phyloP scores from a whole-genome alignment of 2,797 vertebrate genomes.

The Poecilia wingei region DNA sequence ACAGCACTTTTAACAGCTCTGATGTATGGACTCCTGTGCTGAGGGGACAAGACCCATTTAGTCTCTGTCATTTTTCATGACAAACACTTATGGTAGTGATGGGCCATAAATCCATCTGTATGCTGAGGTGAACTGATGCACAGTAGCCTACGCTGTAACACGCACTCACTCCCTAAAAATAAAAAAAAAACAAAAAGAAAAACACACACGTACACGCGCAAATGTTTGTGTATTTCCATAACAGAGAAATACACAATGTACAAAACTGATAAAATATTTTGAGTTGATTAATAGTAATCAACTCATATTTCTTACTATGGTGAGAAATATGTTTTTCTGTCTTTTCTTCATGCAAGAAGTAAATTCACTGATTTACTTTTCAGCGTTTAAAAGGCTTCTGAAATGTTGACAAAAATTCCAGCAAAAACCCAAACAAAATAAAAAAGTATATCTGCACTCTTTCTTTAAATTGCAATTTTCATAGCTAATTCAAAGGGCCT shows the following conservation, averaged over 20 bases:
- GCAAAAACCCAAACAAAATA: background rate
- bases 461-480: background rate
- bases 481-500: conserved; percentile 59
- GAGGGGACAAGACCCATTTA: conserved; percentile 83
- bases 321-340: background rate
- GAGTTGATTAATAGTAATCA: background rate
- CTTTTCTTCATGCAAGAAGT: background rate
- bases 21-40: conserved; percentile 82
- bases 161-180: conserved; percentile 25
- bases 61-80: conserved; percentile 85
- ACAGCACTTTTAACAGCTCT: conserved; percentile 80
- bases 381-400: background rate
- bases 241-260: conserved; percentile 7
- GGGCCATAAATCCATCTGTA: conserved; percentile 81
- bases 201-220: no score
- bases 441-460: background rate
- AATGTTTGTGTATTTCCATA: conserved; percentile 19
- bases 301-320: background rate
- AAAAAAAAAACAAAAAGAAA: background rate
- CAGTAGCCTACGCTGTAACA: conserved; percentile 54
- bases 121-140: conserved; percentile 62
- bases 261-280: conserved; percentile 4
- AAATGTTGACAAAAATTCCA: background rate
- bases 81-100: conserved; percentile 80
- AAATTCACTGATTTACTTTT: background rate